Evolutionary conservation across 2,888 invertebrate species (phyloP).

Genomic region (Lobophora halterata): DNA sequence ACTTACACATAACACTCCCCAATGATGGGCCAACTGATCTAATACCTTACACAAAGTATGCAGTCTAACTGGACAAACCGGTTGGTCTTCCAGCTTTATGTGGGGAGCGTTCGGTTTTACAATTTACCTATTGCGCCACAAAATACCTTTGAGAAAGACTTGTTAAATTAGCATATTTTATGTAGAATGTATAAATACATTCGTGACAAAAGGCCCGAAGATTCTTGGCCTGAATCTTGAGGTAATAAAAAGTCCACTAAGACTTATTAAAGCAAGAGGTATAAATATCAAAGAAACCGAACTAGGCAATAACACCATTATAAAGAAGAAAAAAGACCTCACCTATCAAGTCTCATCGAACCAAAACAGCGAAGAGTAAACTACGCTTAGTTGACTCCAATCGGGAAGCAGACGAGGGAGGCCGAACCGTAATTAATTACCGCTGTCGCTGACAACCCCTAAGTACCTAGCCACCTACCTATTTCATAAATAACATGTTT

Average conservation of each 20-base stretch:
- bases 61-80: conserved; percentile 29
- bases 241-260: too few relatives aligned
- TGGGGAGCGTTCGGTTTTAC: conserved; percentile 24
- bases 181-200: too few relatives aligned
- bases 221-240: too few relatives aligned
- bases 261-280: not conserved
- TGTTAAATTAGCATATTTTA: too few relatives aligned
- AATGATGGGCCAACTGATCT: conserved; percentile 26
- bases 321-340: not conserved
- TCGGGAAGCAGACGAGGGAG: conserved; percentile 47
- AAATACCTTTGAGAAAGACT: too few relatives aligned
- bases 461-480: conserved; percentile 49
- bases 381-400: conserved; percentile 67
- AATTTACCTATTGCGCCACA: conserved; percentile 14
- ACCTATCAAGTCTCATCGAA: conserved; percentile 38
- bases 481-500: conserved; percentile 50
- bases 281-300: not conserved
- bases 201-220: too few relatives aligned
- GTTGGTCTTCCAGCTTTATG: conserved; percentile 30
- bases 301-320: not conserved
- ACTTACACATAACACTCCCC: conserved; percentile 22
- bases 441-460: conserved; percentile 67
- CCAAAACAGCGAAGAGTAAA: conserved; percentile 57
- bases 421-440: conserved; percentile 73
- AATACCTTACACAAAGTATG: conserved; percentile 22